These are phyloP conservation scores for Limosa lapponica DNA, from an alignment of 2,797 vertebrate species.

Conservation along the genomic window DNA sequence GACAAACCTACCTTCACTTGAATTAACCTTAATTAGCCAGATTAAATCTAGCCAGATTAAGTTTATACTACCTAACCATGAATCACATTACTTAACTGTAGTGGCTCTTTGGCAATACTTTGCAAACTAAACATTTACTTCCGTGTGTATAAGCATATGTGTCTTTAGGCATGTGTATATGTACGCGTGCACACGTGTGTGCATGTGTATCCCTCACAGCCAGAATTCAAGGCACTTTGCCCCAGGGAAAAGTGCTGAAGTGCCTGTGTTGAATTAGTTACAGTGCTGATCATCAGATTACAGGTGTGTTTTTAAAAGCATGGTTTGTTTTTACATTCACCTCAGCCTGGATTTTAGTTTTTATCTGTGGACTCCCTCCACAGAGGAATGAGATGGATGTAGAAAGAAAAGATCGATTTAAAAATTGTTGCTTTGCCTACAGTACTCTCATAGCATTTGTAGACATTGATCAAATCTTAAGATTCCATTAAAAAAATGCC, in stretches of 20 bases:
- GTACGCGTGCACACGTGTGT: not conserved
- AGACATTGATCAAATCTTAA: constrained; percentile 68
- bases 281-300: not conserved
- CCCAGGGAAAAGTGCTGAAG: not conserved
- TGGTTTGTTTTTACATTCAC: not conserved
- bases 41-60: not conserved
- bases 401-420: constrained; percentile 19
- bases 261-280: not conserved
- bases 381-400: not conserved
- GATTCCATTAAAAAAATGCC: constrained; percentile 66
- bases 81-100: not conserved
- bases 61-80: not conserved
- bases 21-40: not conserved
- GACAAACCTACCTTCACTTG: not conserved
- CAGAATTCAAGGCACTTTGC: not conserved
- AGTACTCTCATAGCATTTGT: constrained; percentile 38
- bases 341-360: constrained; percentile 13
- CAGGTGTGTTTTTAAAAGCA: not conserved
- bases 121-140: not conserved
- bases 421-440: constrained; percentile 57
- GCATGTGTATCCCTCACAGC: not conserved
- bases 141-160: not conserved
- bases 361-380: not conserved
- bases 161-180: not conserved
- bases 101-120: not conserved